Conservation (phyloP, 2,113 vertebrate genomes). For the Ceyx cyanopectus region DNA sequence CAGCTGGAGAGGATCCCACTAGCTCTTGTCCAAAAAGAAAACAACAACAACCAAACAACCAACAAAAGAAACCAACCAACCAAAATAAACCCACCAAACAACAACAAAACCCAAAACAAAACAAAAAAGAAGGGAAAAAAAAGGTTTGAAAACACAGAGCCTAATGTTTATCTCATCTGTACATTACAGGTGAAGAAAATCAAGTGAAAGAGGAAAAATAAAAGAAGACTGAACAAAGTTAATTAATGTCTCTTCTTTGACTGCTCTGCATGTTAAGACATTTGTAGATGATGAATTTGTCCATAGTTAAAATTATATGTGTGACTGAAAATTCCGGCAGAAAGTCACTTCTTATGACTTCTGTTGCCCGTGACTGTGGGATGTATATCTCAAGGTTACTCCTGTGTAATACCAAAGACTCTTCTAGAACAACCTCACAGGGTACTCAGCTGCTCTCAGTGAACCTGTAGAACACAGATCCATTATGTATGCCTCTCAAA, state of each 20-base stretch:
- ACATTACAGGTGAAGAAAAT: neutral
- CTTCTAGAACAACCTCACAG: neutral
- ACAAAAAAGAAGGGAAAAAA: neutral
- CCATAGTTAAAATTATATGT: neutral
- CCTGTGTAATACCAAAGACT: neutral
- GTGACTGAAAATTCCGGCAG: neutral
- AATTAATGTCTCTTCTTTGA: neutral
- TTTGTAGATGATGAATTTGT: neutral
- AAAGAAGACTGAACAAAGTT: neutral
- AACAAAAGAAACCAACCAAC: too few relatives aligned
- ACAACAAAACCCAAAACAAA: neutral
- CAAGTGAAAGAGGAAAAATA: neutral
- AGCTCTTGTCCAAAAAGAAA: neutral
- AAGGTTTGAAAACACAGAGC: neutral
- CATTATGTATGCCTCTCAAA: neutral
- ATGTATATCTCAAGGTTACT: neutral
- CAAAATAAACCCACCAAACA: too few relatives aligned
- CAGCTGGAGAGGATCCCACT: neutral
- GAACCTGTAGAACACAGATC: neutral
- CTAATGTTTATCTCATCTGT: neutral
- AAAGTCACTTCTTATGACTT: neutral
- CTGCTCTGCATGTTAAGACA: neutral
- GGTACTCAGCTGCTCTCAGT: neutral
- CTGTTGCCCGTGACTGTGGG: neutral
- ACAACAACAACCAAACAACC: too few relatives aligned